phyloP scores from a whole-genome alignment of 2,888 invertebrate genomes.

The Protodeltote pygarga region DNA sequence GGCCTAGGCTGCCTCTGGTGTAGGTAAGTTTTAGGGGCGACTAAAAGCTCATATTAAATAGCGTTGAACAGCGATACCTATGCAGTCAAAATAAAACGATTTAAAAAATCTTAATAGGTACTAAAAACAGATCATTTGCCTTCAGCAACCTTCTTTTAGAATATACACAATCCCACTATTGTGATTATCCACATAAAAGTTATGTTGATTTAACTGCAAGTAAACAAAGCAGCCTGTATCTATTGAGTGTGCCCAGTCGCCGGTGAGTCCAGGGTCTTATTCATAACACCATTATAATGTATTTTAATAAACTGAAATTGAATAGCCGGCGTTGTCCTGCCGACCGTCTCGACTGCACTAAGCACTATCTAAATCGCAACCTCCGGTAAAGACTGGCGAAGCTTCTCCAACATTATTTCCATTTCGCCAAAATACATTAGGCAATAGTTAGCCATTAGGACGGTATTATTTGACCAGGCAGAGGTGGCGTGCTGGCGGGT shows the following conservation, averaged over 20 bases:
- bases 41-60: too few relatives aligned
- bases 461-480: conserved; percentile 82
- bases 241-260: conserved; percentile 30
- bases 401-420: conserved; percentile 71
- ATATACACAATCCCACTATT: too few relatives aligned
- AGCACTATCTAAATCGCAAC: conserved; percentile 76
- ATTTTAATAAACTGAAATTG: conserved; percentile 75
- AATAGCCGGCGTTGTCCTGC: conserved; percentile 63
- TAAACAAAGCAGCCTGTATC: conserved; percentile 9
- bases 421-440: conserved; percentile 83
- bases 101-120: too few relatives aligned
- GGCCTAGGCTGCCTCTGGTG: too few relatives aligned
- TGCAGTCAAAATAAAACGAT: too few relatives aligned
- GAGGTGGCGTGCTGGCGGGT: conserved; percentile 80
- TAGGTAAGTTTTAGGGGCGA: too few relatives aligned
- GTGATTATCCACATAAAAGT: too few relatives aligned
- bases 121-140: too few relatives aligned
- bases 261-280: conserved; percentile 39
- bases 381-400: conserved; percentile 65
- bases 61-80: too few relatives aligned
- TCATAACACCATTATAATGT: conserved; percentile 55
- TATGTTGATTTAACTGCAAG: conserved; percentile 28
- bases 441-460: conserved; percentile 82
- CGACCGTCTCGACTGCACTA: conserved; percentile 62
- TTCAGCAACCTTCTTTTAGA: too few relatives aligned